Evolutionary conservation across 1,140 invertebrate genomes (phyloP), one percentile per base, ranked within the genome.

Genomic region (Choristoneura fumiferana): DNA sequence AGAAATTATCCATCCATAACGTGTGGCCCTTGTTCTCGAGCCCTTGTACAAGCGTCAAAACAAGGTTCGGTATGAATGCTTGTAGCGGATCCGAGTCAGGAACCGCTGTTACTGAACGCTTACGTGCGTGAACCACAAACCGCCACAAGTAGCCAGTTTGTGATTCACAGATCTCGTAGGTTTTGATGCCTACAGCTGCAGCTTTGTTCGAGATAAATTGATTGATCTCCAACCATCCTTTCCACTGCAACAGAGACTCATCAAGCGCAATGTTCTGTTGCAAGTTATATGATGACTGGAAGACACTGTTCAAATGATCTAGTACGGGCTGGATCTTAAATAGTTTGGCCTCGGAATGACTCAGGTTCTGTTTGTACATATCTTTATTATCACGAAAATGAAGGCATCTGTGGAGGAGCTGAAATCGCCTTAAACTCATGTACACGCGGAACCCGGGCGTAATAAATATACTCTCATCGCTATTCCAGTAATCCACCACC

Each of bases 161-260:
- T 9, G 60, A 62, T 8, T 70, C 64, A 52, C 65, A 73, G 0
- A 73, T 14, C 29, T 69, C 71, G 39, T 65, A 71, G 2, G 60
- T 67, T 58, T 74, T 74, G 0, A 71, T 63, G 0, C 62, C 69
- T 0, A 62, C 38, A 39, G 8, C 1, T 1, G 69, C 57, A 3
- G 57, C 29, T 10, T 53, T 58, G 13, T 53, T 67, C 0, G 13
- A 18, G 10, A 69, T 66, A 14, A 61, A 54, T 43, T 67, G 63
- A 4, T 61, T 60, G 0, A 69, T 60, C 35, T 57, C 15, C 4
- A 69, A 39, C 57, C 63, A 61, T 1, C 64, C 69, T 13, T 70
- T 65, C 68, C 67, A 76, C 49, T 45, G n/a, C 0, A 52, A 14
- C 8, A 73, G 38, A 36, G 12, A 38, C 49, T 76, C 71, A 10